Base-by-base conservation (phyloP, 2,888 invertebrate species). In the Oxytorus armatus region DNA sequence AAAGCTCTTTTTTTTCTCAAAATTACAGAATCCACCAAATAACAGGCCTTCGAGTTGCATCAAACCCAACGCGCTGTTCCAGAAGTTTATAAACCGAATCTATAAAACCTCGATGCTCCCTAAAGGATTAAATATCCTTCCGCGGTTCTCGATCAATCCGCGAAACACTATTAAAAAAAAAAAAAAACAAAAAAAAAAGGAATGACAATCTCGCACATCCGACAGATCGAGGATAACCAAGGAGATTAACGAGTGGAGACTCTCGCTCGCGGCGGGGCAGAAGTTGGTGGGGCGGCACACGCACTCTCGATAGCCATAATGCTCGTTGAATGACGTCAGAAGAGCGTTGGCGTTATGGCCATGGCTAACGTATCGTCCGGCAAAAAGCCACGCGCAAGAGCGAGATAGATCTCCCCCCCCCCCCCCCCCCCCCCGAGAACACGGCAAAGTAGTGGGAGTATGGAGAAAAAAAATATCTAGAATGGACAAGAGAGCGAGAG, bases 321-420 rank as follows among this genome's bases (percentile, higher is more conserved):
- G 79, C 76, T 63, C 44, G 65, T 57, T 51, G 72, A 65, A 81
- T 88, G 88, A 88, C 86, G 88, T 88, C 86, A 88, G 82, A 73
- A 68, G 72, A 84, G 86, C 85, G 86, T 89, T 85, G 89, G 88
- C 86, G 88, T 84, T 86, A 84, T 85, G 85, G 85, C 85, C 85
- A 84, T 86, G 86, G 85, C 75, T 79, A 84, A 84, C 82, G 79
- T 81, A 83, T 85, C 81, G 77, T 83, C 77, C 42, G 78, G 81
- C 14, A 33, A 42, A 59, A 66, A 59, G 77, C 21, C 21, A 61
- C 53, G 49, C 33, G 44, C 53, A 7, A 61, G 47, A 36, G n/a
- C 5, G 53, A 68, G 47, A 65, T 10, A 59, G 65, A 44, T 47
- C 14, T 4, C 8, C 14, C 1, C 8, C 10, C 23, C 51, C 21